These are phyloP conservation scores for Tetanocera ferruginea DNA, from an alignment of 2,888 invertebrate genomes.

Conservation along the genomic window DNA sequence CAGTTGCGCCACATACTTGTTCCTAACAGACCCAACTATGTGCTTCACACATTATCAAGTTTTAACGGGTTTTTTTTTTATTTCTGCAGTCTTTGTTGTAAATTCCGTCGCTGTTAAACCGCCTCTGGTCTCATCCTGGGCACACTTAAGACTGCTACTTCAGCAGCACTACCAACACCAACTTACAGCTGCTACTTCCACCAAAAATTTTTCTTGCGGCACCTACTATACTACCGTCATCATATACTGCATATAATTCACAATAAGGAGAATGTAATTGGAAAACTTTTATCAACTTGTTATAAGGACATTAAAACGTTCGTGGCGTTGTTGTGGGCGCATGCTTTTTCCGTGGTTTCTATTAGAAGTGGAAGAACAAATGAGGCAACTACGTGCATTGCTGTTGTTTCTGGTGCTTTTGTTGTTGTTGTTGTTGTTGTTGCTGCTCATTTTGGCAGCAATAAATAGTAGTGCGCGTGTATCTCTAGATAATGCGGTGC, in stretches of 20 bases:
- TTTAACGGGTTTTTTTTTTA: background rate
- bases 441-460: too few species aligned
- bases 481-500: too few species aligned
- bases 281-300: slow-evolving; percentile 43
- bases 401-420: too few species aligned
- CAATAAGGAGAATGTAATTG: slow-evolving; percentile 42
- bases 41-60: background rate
- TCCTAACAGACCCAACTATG: background rate
- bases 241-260: slow-evolving; percentile 27
- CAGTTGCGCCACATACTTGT: too few species aligned
- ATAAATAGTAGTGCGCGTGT: too few species aligned
- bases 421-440: too few species aligned
- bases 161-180: background rate
- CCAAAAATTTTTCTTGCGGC: background rate
- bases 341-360: too few species aligned
- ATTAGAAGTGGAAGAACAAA: too few species aligned
- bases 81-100: background rate
- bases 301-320: slow-evolving; percentile 25
- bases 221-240: background rate
- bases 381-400: too few species aligned
- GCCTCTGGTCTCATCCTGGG: background rate
- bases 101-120: background rate
- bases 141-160: background rate
- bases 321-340: slow-evolving; percentile 2
- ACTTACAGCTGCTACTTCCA: background rate